Percentiles rank a stretch among this genome's conserved stretches.
phyloP scores from a whole-genome alignment of 2,113 vertebrate genomes.

The Burhinus oedicnemus region DNA sequence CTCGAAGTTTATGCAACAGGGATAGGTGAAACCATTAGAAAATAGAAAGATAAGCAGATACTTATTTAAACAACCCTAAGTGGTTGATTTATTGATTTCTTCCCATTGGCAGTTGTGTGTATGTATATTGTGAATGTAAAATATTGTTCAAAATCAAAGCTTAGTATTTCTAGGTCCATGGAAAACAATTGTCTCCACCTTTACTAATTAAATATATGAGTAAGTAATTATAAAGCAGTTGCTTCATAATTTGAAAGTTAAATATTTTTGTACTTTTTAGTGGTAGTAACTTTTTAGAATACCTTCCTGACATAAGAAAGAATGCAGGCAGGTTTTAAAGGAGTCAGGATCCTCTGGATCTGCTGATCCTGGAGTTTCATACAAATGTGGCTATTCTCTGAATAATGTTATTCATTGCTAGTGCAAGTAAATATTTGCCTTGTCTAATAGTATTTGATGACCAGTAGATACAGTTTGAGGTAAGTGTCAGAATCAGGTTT shows the following conservation, averaged over 20 bases:
- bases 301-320: background rate
- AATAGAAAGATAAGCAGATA: background rate
- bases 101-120: rapidly evolving
- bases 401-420: background rate
- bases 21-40: background rate
- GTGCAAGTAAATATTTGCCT: background rate
- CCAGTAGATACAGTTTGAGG: background rate
- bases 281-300: background rate
- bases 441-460: background rate
- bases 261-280: background rate
- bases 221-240: background rate
- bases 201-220: background rate
- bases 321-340: background rate
- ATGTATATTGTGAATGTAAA: background rate
- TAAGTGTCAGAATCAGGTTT: background rate
- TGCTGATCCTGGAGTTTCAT: background rate
- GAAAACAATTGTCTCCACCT: background rate
- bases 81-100: background rate
- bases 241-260: background rate
- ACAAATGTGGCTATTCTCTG: background rate
- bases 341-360: background rate
- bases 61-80: background rate
- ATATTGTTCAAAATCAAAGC: background rate
- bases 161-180: background rate
- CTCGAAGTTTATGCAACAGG: background rate